Evolutionary conservation across 2,797 vertebrate species (phyloP).

Genomic region (Masticophis lateralis): DNA sequence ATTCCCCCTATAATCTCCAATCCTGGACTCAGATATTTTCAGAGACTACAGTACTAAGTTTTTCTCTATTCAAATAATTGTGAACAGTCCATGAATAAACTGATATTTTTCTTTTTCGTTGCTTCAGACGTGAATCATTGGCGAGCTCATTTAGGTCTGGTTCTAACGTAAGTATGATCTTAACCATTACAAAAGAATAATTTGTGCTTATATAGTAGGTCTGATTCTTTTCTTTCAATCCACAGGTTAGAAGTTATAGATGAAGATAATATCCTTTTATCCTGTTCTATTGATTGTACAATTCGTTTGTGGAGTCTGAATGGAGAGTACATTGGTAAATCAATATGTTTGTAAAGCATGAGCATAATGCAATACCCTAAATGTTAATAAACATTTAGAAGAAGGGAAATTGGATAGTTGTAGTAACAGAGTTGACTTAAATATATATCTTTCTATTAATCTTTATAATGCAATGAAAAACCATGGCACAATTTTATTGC

Average conservation of each 20-base stretch:
- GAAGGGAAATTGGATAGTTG: background rate
- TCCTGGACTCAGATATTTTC: background rate
- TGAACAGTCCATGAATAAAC: background rate
- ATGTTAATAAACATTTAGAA: background rate
- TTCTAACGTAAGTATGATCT: constrained; percentile 64
- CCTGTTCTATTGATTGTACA: constrained; percentile 70
- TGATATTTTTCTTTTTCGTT: constrained; percentile 18
- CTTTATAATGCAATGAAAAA: background rate
- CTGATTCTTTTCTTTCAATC: background rate
- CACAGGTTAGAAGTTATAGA: constrained; percentile 74
- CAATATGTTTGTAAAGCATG: background rate
- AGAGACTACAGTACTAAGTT: background rate
- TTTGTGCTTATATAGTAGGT: background rate
- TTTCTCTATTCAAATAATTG: background rate
- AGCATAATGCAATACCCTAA: background rate
- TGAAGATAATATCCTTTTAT: constrained; percentile 74
- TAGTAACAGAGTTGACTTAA: background rate
- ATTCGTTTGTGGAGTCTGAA: constrained; percentile 71
- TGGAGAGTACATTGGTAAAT: constrained; percentile 70
- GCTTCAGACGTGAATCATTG: constrained; percentile 65
- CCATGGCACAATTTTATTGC: background rate
- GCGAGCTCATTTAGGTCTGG: constrained; percentile 68
- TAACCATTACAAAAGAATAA: background rate
- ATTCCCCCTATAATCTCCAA: background rate
- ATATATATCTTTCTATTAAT: background rate